A percentile compares a stretch with the other conserved stretches of the same genome.
phyloP scores from a whole-genome alignment of 2,113 vertebrate species.

The Lipotes vexillifer region DNA sequence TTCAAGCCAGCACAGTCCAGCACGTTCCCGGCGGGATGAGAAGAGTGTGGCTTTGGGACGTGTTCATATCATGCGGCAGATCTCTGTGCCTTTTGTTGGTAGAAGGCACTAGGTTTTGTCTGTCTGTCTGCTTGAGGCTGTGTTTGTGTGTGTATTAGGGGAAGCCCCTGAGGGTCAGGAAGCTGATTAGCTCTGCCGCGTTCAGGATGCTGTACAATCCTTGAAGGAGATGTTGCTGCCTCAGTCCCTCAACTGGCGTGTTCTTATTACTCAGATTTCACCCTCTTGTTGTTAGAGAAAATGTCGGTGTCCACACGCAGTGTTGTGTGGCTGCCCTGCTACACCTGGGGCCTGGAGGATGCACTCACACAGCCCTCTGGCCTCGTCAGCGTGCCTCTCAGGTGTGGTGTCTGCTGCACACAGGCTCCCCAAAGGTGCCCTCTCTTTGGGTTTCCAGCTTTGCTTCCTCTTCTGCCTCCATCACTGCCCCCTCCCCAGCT shows the following conservation, averaged over 20 bases:
- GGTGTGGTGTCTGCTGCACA: not conserved
- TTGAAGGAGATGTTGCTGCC: not conserved
- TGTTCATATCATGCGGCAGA: too few relatives aligned
- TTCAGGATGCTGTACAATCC: too few relatives aligned
- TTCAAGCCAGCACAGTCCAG: too few relatives aligned
- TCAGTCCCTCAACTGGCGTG: fast-evolving
- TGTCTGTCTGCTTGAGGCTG: too few relatives aligned
- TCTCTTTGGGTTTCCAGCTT: not conserved
- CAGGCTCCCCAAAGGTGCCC: not conserved
- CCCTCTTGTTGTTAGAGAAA: not conserved
- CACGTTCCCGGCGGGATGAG: too few relatives aligned
- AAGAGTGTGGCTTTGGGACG: too few relatives aligned
- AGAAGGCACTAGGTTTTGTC: too few relatives aligned
- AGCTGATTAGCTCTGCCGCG: not conserved
- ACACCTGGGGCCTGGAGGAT: fast-evolving
- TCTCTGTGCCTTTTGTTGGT: too few relatives aligned
- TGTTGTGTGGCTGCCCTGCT: fast-evolving
- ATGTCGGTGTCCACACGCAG: fast-evolving
- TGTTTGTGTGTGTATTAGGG: too few relatives aligned
- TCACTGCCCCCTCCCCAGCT: fast-evolving
- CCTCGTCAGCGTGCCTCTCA: fast-evolving
- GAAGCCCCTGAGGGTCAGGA: not conserved
- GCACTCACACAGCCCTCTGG: too few relatives aligned
- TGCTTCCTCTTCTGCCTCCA: too few relatives aligned
- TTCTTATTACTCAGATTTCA: not conserved